These are phyloP conservation scores for Epirrhoe tristata DNA, from an alignment of 2,888 invertebrate genomes.

Conservation along the genomic window DNA sequence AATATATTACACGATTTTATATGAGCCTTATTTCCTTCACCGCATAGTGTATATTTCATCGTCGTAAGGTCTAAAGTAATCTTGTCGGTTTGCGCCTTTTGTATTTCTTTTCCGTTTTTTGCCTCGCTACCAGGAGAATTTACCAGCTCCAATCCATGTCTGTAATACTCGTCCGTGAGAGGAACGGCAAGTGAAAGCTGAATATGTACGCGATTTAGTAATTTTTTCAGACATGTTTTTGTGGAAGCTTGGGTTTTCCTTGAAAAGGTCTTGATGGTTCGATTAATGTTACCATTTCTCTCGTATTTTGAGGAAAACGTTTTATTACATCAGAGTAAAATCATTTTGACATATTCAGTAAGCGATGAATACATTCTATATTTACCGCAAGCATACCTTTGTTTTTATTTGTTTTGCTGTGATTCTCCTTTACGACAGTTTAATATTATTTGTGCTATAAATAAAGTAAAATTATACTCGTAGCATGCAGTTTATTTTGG, in stretches of 20 bases:
- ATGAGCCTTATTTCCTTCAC: slow-evolving; percentile 53
- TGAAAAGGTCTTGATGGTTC: slow-evolving; percentile 41
- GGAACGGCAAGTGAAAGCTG: slow-evolving; percentile 56
- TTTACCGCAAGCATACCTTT: not conserved
- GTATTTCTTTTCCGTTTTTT: slow-evolving; percentile 77
- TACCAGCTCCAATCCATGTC: slow-evolving; percentile 73
- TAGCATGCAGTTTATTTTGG: too few species aligned
- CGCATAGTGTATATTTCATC: slow-evolving; percentile 57
- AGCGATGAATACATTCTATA: not conserved
- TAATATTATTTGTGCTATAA: not conserved
- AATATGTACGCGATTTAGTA: slow-evolving; percentile 52
- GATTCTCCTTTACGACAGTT: not conserved
- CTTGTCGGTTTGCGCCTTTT: slow-evolving; percentile 68
- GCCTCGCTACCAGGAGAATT: slow-evolving; percentile 69
- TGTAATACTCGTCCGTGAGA: slow-evolving; percentile 63
- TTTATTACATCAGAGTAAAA: slow-evolving; percentile 20
- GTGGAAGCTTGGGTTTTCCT: slow-evolving; percentile 35
- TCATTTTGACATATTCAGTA: slow-evolving; percentile 15
- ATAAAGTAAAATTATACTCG: not conserved
- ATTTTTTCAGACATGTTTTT: slow-evolving; percentile 50
- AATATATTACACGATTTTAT: slow-evolving; percentile 54
- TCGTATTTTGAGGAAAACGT: slow-evolving; percentile 27
- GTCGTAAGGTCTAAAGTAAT: slow-evolving; percentile 48
- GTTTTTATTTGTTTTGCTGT: not conserved
- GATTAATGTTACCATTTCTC: slow-evolving; percentile 32